phyloP scores from a whole-genome alignment of 2,888 invertebrate species.

The Gymnocheta viridis region DNA sequence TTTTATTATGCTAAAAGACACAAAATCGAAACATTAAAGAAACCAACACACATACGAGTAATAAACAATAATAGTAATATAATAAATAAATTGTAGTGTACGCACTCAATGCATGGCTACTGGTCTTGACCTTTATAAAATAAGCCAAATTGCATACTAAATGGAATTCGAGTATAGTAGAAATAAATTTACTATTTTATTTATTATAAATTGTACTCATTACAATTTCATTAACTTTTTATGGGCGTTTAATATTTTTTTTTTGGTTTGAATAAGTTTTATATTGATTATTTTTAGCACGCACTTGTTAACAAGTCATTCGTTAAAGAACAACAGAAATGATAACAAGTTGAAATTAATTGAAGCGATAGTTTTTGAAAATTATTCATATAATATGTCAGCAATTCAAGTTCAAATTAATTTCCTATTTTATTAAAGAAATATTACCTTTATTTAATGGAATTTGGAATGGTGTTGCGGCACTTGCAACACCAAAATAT shows the following conservation, averaged over 20 bases:
- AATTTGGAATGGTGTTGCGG: no score
- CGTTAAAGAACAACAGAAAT: not conserved
- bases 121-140: slow-evolving; percentile 64
- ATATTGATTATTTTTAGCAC: slow-evolving; percentile 57
- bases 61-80: slow-evolving; percentile 24
- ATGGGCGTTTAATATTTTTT: slow-evolving; percentile 15
- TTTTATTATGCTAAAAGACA: not conserved
- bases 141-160: slow-evolving; percentile 11
- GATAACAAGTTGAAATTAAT: slow-evolving; percentile 3
- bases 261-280: not conserved
- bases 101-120: slow-evolving; percentile 63
- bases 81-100: slow-evolving; percentile 57
- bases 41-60: not conserved
- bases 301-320: slow-evolving; percentile 34
- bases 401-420: slow-evolving; percentile 49
- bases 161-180: slow-evolving; percentile 11
- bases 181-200: slow-evolving; percentile 26
- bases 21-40: not conserved
- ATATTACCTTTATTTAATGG: not conserved
- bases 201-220: slow-evolving; percentile 29
- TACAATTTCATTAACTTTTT: slow-evolving; percentile 11
- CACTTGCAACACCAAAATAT: no score
- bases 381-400: not conserved
- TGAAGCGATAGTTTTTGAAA: not conserved
- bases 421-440: slow-evolving; percentile 21